phyloP scores from a whole-genome alignment of 2,113 vertebrate genomes.

The Gobiocypris rarus region DNA sequence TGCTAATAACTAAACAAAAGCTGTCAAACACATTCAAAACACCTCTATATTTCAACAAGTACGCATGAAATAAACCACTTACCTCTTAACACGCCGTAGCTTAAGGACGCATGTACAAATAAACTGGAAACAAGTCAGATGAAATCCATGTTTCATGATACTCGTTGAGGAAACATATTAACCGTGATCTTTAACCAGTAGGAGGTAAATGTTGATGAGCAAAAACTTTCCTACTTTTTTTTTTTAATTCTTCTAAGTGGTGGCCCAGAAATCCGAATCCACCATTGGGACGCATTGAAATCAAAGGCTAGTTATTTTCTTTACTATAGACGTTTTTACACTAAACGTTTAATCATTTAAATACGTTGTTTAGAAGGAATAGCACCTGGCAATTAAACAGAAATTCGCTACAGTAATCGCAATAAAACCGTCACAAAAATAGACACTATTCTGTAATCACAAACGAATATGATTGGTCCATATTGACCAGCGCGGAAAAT shows the following conservation, averaged over 20 bases:
- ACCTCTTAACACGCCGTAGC: background rate
- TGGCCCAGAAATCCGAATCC: background rate
- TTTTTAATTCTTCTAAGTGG: background rate
- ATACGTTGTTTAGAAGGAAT: background rate
- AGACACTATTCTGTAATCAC: background rate
- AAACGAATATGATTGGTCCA: background rate
- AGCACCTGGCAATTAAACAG: background rate
- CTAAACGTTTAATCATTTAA: background rate
- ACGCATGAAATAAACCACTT: background rate
- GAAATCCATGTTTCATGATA: background rate
- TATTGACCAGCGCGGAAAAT: background rate
- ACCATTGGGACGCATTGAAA: background rate
- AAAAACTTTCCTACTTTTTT: background rate
- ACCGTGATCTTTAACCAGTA: background rate
- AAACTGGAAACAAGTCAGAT: background rate
- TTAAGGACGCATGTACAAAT: background rate
- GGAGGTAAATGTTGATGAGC: background rate
- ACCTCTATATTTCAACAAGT: background rate
- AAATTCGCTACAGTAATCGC: background rate
- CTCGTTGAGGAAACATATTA: constrained; percentile 5
- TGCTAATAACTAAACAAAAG: background rate
- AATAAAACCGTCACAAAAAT: background rate
- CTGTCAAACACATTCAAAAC: background rate
- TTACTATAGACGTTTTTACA: background rate
- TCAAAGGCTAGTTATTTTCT: no score